A percentile compares a stretch with the other conserved stretches of the same genome.
These are phyloP conservation scores for Drosophila funebris DNA, from an alignment of 1,140 invertebrate species.

Conservation along the genomic window DNA sequence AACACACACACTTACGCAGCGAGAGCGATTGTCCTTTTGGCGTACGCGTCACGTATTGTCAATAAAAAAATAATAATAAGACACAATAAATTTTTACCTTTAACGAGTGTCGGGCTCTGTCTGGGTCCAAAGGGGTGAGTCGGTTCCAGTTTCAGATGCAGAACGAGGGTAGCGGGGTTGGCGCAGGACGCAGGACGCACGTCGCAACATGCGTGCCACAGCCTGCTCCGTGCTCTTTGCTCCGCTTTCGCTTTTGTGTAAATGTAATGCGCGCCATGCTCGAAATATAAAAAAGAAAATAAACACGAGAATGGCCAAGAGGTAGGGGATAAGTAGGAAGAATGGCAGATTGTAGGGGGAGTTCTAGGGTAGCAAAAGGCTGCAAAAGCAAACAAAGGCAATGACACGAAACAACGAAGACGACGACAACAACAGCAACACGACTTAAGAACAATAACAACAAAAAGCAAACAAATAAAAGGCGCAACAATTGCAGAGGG, in stretches of 20 bases:
- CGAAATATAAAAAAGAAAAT: slow-evolving; percentile 76
- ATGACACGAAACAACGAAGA: slow-evolving; percentile 74
- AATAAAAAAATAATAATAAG: slow-evolving; percentile 83
- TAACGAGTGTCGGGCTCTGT: slow-evolving; percentile 58
- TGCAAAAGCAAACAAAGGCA: slow-evolving; percentile 79
- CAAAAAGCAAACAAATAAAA: slow-evolving; percentile 77
- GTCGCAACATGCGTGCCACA: slow-evolving; percentile 59
- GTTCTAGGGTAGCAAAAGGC: slow-evolving; percentile 14
- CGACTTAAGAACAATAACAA: slow-evolving; percentile 39
- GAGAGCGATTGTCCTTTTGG: slow-evolving; percentile 54
- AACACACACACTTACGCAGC: neutral
- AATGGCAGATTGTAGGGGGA: neutral
- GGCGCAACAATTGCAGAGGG: slow-evolving; percentile 74
- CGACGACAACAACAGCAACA: slow-evolving; percentile 44
- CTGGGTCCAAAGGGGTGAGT: slow-evolving; percentile 15
- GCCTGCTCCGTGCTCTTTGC: slow-evolving; percentile 29
- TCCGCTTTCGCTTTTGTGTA: slow-evolving; percentile 56
- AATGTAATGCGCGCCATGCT: slow-evolving; percentile 61
- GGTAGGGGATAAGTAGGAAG: neutral
- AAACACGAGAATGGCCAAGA: slow-evolving; percentile 49
- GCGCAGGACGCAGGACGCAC: slow-evolving; percentile 12
- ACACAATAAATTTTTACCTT: slow-evolving; percentile 83
- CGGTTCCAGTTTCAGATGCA: neutral
- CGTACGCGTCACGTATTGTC: slow-evolving; percentile 82
- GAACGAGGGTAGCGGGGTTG: neutral